Conservation (phyloP, 2,797 vertebrate genomes). For the Salmo trutta region DNA sequence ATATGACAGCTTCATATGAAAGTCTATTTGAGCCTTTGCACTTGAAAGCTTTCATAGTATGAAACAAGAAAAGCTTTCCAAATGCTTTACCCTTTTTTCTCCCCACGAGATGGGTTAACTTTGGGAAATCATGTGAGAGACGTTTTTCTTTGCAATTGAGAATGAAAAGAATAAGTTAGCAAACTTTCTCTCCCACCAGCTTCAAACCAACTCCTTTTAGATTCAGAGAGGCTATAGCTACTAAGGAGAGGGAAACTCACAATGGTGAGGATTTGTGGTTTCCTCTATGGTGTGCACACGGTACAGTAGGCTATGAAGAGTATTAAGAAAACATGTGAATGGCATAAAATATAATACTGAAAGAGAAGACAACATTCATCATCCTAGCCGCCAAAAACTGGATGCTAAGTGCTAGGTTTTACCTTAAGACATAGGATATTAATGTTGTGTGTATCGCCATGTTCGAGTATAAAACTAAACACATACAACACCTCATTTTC, state of each 20-base stretch:
- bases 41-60: slow-evolving; percentile 69
- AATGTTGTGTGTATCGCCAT: background rate
- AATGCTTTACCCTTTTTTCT: slow-evolving; percentile 43
- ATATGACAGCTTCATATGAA: slow-evolving; percentile 72
- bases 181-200: slow-evolving; percentile 63
- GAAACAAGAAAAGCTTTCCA: slow-evolving; percentile 66
- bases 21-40: slow-evolving; percentile 74
- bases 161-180: slow-evolving; percentile 62
- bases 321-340: background rate
- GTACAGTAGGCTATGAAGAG: slow-evolving; percentile 1
- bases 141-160: slow-evolving; percentile 63
- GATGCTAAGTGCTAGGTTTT: background rate
- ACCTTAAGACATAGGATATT: background rate
- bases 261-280: slow-evolving; percentile 34
- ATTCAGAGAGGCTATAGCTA: slow-evolving; percentile 45
- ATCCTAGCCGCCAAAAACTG: background rate
- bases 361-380: background rate
- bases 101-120: slow-evolving; percentile 66
- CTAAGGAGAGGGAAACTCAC: slow-evolving; percentile 40
- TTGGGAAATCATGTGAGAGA: slow-evolving; percentile 69
- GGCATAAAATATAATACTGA: background rate
- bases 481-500: too few relatives aligned
- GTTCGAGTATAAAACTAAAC: background rate
- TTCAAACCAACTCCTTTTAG: slow-evolving; percentile 49
- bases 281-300: slow-evolving; percentile 5